Conservation (phyloP, 2,888 invertebrate genomes). For the Therioaphis trifolii region DNA sequence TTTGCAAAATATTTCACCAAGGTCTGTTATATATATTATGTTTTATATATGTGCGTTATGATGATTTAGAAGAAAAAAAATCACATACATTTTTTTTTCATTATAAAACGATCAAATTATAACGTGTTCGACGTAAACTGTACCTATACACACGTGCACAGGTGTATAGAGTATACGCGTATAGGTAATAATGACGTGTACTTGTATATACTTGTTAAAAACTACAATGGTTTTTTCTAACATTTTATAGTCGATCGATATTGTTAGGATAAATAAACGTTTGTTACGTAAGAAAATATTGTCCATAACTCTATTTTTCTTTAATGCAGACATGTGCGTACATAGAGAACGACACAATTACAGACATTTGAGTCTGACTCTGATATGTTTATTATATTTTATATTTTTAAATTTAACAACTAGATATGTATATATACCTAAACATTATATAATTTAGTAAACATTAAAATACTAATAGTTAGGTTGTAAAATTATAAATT, state of each 20-base stretch:
- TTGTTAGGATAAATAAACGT: neutral
- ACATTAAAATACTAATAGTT: too few relatives aligned
- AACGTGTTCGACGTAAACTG: neutral
- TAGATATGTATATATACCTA: too few relatives aligned
- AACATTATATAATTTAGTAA: too few relatives aligned
- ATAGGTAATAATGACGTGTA: neutral
- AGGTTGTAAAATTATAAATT: too few relatives aligned
- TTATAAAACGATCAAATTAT: neutral
- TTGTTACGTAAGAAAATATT: neutral
- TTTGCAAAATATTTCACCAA: slow-evolving; percentile 32
- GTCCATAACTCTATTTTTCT: too few relatives aligned
- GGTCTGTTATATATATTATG: neutral
- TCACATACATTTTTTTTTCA: slow-evolving; percentile 4
- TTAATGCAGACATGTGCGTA: too few relatives aligned
- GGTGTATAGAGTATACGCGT: too few relatives aligned
- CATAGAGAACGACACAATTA: too few relatives aligned
- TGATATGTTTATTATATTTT: too few relatives aligned
- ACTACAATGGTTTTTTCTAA: neutral
- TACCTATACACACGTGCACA: neutral
- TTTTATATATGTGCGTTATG: neutral
- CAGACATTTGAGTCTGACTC: too few relatives aligned
- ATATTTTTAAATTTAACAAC: too few relatives aligned
- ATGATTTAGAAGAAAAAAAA: slow-evolving; percentile 31
- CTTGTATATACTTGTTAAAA: neutral
- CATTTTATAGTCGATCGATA: neutral